Percentiles rank a stretch among this genome's conserved stretches.
Evolutionary conservation across 2,113 vertebrate genomes (phyloP).

Genomic region (cat (Felis catus)): DNA sequence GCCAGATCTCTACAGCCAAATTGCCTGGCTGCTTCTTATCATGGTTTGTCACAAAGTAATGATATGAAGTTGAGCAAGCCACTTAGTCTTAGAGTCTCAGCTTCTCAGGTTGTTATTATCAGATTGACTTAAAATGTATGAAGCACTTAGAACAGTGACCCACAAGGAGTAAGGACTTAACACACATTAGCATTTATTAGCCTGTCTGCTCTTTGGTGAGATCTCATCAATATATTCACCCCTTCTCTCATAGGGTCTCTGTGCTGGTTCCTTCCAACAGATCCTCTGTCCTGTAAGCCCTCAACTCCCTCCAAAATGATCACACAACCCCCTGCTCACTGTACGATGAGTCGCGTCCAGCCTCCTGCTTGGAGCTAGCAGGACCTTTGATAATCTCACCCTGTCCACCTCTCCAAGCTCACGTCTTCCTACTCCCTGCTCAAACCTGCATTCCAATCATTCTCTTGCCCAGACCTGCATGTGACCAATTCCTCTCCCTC

Average conservation of each 20-base stretch:
- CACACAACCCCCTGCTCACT: not conserved
- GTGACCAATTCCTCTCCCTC: not conserved
- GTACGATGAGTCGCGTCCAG: not conserved
- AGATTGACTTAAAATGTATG: not conserved
- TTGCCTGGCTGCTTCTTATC: not conserved
- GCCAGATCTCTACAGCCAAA: not conserved
- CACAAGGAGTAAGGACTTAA: not conserved
- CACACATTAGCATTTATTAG: not conserved
- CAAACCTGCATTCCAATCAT: not conserved
- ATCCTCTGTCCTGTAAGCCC: not conserved
- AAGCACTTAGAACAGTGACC: not conserved
- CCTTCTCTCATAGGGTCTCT: not conserved
- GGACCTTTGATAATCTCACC: not conserved
- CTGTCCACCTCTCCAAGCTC: not conserved
- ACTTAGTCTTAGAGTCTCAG: not conserved
- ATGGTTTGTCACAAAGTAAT: not conserved
- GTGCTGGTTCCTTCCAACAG: not conserved
- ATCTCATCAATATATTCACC: not conserved
- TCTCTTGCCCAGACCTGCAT: not conserved
- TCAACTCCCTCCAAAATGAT: not conserved
- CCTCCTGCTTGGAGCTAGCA: not conserved
- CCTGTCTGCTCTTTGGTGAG: too few relatives aligned
- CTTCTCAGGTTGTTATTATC: not conserved
- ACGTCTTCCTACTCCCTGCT: not conserved
- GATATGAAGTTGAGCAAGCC: not conserved